Evolutionary conservation across 2,113 vertebrate genomes (phyloP).

Genomic region (Eleginops maclovinus): DNA sequence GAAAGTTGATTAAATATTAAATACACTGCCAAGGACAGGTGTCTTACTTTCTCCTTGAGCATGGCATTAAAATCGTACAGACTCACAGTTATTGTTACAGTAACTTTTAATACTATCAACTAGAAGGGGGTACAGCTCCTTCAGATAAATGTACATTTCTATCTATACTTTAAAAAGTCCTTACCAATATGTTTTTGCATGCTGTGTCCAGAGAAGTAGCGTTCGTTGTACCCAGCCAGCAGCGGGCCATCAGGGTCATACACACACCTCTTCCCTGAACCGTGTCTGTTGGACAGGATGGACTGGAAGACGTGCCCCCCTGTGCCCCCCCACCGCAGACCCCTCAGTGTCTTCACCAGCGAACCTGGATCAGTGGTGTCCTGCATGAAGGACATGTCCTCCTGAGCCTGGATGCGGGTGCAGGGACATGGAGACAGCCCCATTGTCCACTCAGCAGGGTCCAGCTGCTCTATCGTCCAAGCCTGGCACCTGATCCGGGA

Average conservation of each 20-base stretch:
- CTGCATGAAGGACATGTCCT: slow-evolving; percentile 79
- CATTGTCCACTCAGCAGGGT: slow-evolving; percentile 75
- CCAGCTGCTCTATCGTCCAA: slow-evolving; percentile 82
- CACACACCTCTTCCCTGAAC: slow-evolving; percentile 84
- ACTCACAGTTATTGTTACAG: background rate
- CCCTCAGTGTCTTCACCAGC: slow-evolving; percentile 65
- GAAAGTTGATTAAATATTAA: background rate
- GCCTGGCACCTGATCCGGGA: slow-evolving; percentile 76
- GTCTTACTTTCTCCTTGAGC: background rate
- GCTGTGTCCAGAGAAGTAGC: slow-evolving; percentile 77
- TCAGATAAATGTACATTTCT: background rate
- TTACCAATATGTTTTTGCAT: slow-evolving; percentile 83
- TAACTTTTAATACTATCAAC: background rate
- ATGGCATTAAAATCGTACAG: background rate
- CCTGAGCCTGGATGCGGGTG: slow-evolving; percentile 78
- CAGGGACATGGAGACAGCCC: slow-evolving; percentile 82
- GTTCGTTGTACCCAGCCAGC: slow-evolving; percentile 83
- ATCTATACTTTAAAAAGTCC: background rate
- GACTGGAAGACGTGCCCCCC: slow-evolving; percentile 78
- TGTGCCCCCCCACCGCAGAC: slow-evolving; percentile 75
- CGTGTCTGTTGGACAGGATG: slow-evolving; percentile 76
- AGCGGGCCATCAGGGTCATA: slow-evolving; percentile 84
- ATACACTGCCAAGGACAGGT: background rate
- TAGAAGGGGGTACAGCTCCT: background rate
- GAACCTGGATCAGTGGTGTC: slow-evolving; percentile 61